Evolutionary conservation across 2,888 invertebrate species (phyloP).

Genomic region (Andrena minutula): DNA sequence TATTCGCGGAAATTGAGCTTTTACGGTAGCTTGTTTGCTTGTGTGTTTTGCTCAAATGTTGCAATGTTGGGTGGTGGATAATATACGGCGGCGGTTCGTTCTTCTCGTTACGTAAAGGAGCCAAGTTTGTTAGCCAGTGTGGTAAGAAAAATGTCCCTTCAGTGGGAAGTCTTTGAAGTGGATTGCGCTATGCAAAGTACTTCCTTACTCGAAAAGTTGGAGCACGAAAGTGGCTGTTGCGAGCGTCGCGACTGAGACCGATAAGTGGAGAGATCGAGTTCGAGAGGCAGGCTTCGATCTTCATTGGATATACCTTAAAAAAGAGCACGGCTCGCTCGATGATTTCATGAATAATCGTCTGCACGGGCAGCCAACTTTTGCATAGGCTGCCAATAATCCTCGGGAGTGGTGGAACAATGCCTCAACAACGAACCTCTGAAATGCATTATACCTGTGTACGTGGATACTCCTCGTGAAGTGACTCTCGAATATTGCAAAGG

Average conservation of each 20-base stretch:
- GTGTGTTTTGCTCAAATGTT: background rate
- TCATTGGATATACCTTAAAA: conserved; percentile 27
- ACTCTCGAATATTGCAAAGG: background rate
- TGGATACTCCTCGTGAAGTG: conserved; percentile 8
- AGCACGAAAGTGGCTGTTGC: conserved; percentile 40
- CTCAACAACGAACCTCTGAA: conserved; percentile 1
- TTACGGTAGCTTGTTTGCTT: background rate
- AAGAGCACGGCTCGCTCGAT: conserved; percentile 14
- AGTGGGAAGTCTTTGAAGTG: conserved; percentile 5
- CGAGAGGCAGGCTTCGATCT: conserved; percentile 34
- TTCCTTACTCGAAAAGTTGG: conserved; percentile 35
- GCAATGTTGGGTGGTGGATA: background rate
- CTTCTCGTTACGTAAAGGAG: background rate
- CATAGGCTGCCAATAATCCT: background rate
- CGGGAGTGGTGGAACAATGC: background rate
- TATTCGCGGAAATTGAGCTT: conserved; percentile 7
- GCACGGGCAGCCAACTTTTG: conserved; percentile 20
- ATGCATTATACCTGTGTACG: background rate
- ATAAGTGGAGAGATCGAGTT: conserved; percentile 11
- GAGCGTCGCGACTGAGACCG: conserved; percentile 9
- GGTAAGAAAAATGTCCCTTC: background rate
- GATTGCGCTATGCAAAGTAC: conserved; percentile 23
- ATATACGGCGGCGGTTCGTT: background rate
- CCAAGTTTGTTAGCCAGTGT: background rate
- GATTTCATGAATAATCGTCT: conserved; percentile 49